Percentiles rank a stretch among this genome's conserved stretches.
Conservation (phyloP, 2,888 invertebrate species). For the Acheta domesticus region DNA sequence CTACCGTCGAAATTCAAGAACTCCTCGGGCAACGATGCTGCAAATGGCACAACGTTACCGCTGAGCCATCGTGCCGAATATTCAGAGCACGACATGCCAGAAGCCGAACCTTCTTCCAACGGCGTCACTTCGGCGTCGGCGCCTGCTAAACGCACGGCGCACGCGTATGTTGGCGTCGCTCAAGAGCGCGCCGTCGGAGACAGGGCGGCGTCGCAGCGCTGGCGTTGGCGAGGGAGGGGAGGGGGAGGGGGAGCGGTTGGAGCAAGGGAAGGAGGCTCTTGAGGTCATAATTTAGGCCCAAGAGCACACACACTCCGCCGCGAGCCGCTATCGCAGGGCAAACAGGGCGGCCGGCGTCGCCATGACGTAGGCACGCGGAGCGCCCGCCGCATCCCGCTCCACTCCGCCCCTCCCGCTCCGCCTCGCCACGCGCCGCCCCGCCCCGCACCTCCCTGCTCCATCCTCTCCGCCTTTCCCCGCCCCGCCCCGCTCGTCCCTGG, state of each 20-base stretch:
- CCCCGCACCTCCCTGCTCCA: not conserved
- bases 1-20: no score
- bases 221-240: no score
- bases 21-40: no score
- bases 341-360: not conserved
- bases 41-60: no score
- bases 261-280: not conserved
- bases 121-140: no score
- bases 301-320: not conserved
- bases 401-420: not conserved
- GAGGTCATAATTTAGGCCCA: conserved; percentile 9
- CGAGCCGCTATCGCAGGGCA: not conserved
- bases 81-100: no score
- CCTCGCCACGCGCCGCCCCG: not conserved
- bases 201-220: not conserved
- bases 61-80: no score
- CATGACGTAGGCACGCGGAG: not conserved
- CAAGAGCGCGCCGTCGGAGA: not conserved
- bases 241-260: no score
- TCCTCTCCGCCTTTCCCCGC: not conserved
- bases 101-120: no score
- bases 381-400: not conserved
- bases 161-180: no score
- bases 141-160: no score
- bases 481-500: no score